Evolutionary conservation across 2,113 vertebrate genomes (phyloP), one percentile per base, ranked within the genome.

Genomic region (Thunnus thynnus): DNA sequence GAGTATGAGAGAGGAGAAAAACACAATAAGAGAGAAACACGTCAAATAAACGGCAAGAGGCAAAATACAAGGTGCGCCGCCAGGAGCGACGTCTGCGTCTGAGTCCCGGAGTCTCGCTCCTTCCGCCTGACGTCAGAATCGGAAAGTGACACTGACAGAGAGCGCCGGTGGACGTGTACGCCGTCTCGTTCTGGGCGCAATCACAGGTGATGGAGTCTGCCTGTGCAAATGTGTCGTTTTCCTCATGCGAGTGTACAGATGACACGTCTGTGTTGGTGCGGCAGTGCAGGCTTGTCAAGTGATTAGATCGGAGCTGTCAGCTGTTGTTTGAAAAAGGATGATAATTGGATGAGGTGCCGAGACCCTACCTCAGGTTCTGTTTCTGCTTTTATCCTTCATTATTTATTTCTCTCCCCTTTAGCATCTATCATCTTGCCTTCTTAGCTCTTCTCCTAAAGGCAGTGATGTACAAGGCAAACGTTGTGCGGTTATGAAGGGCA

Each of bases 291-390:
- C 47, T 61, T 78, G 62, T 73, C 68, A 73, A 78, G 74, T 61
- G 86, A 87, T 87, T 76, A 75, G 57, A 82, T 78, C 13, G 7
- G 55, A 60, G 75, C 67, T 77, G 81, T 83, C 80, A 80, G 85
- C 74, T 71, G 72, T 50, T 55, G 72, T 77, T 82, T 62, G 65
- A 83, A 74, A 70, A 67, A 44, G 63, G 65, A 77, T 48, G 69
- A 60, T 89, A 90, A 92, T 86, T 90, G 80, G 85, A 77, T 54
- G 36, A 76, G 55, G 74, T 78, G 85, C 78, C 75, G 68, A 41
- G 69, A 79, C 66, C 71, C 41, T 52, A 80, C 80, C 52, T 71
- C 62, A 3, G 80, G 87, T 66, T 85, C 16, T 62, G 61, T 62
- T 72, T 70, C 83, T 56, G 65, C 79, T 57, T 83, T 84, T 83